These are phyloP conservation scores for Anoncus sp. DNA, from an alignment of 2,888 invertebrate species.

Conservation along the genomic window DNA sequence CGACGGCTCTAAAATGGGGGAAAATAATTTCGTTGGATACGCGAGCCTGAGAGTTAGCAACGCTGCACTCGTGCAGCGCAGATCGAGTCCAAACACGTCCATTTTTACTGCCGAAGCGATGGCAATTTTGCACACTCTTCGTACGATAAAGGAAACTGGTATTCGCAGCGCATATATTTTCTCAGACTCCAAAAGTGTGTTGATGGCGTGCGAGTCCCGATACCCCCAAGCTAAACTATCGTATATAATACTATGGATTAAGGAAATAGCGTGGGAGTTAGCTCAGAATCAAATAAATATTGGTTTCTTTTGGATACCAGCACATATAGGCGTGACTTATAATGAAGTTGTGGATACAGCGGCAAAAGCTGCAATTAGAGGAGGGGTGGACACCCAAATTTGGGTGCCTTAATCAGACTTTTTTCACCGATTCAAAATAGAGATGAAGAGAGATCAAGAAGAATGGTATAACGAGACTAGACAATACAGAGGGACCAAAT, in stretches of 20 bases:
- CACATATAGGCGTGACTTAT: conserved; percentile 21
- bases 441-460: not conserved
- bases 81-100: conserved; percentile 4
- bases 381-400: not conserved
- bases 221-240: not conserved
- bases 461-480: conserved; percentile 5
- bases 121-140: conserved; percentile 31
- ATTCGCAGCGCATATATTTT: conserved; percentile 32
- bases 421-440: not conserved
- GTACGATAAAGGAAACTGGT: not conserved
- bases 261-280: conserved; percentile 18
- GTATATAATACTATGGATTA: conserved; percentile 28
- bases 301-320: conserved; percentile 43
- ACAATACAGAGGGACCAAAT: not conserved
- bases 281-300: not conserved
- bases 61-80: conserved; percentile 2
- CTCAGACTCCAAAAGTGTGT: conserved; percentile 41
- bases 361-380: not conserved
- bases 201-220: conserved; percentile 18
- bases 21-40: conserved; percentile 9
- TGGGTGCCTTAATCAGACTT: not conserved
- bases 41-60: conserved; percentile 15
- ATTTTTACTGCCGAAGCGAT: conserved; percentile 49
- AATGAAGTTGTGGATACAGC: conserved; percentile 30
- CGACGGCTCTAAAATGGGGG: conserved; percentile 23